Evolutionary conservation across 2,797 vertebrate genomes (phyloP).

Genomic region (Alectoris magna): DNA sequence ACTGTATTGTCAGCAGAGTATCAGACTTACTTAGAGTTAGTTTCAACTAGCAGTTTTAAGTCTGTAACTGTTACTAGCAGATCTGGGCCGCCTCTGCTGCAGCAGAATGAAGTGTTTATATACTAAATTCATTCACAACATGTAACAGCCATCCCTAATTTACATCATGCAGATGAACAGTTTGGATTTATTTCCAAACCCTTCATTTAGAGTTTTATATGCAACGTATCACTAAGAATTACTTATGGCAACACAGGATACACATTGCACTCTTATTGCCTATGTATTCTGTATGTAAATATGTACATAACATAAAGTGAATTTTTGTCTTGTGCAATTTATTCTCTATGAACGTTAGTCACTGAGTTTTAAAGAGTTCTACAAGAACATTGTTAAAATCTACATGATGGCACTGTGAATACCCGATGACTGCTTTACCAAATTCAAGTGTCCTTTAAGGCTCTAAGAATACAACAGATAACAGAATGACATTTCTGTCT

Average conservation of each 20-base stretch:
- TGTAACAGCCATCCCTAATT: not conserved
- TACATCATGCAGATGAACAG: not conserved
- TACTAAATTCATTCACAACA: not conserved
- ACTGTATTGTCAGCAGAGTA: not conserved
- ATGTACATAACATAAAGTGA: not conserved
- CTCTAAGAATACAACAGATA: not conserved
- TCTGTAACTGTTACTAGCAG: not conserved
- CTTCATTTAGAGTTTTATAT: not conserved
- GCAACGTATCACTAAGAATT: not conserved
- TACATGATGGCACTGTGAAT: not conserved
- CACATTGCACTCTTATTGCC: not conserved
- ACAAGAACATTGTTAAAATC: not conserved
- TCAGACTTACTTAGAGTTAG: not conserved
- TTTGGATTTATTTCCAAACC: not conserved
- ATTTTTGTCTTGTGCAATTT: not conserved
- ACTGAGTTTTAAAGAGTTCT: not conserved
- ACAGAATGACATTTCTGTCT: not conserved
- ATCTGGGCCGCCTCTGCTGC: not conserved
- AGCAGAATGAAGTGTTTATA: not conserved
- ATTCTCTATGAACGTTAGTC: not conserved
- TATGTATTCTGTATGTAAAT: rapidly evolving
- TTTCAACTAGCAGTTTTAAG: not conserved
- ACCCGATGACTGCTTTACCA: not conserved
- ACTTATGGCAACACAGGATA: not conserved
- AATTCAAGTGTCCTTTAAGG: not conserved